Percentiles rank a stretch among this genome's conserved stretches.
phyloP scores from a whole-genome alignment of 2,888 invertebrate genomes.

The Nephrocerus scutellatus region DNA sequence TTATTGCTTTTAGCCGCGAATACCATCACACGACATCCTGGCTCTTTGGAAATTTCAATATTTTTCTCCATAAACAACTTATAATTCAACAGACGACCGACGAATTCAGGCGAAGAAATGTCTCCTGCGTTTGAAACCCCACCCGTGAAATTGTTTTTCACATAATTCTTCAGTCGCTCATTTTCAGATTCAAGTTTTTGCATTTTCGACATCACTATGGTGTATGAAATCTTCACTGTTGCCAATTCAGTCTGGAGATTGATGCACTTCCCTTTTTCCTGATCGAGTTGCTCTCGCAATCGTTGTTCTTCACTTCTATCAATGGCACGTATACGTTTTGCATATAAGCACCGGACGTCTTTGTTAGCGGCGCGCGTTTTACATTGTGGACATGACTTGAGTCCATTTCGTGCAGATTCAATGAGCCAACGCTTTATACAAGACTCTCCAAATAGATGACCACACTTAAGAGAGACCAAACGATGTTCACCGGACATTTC shows the following conservation, averaged over 20 bases:
- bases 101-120: conserved; percentile 1
- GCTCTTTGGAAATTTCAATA: conserved; percentile 60
- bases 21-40: conserved; percentile 73
- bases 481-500: conserved; percentile 80
- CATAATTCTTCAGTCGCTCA: conserved; percentile 28
- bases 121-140: not conserved
- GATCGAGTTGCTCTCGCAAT: conserved; percentile 56
- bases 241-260: conserved; percentile 58
- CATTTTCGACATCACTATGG: conserved; percentile 28
- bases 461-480: conserved; percentile 80
- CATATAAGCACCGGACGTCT: conserved; percentile 74
- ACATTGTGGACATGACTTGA: conserved; percentile 77
- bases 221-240: conserved; percentile 35
- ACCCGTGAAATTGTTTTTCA: not conserved
- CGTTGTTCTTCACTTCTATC: conserved; percentile 72
- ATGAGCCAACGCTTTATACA: conserved; percentile 54
- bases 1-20: conserved; percentile 59
- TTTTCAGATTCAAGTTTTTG: conserved; percentile 31
- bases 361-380: conserved; percentile 62
- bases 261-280: conserved; percentile 53
- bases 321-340: conserved; percentile 64
- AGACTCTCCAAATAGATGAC: conserved; percentile 80
- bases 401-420: conserved; percentile 36
- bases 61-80: conserved; percentile 55
- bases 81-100: conserved; percentile 24